These are phyloP conservation scores for Melieria omissa DNA, from an alignment of 2,888 invertebrate species.

Conservation along the genomic window DNA sequence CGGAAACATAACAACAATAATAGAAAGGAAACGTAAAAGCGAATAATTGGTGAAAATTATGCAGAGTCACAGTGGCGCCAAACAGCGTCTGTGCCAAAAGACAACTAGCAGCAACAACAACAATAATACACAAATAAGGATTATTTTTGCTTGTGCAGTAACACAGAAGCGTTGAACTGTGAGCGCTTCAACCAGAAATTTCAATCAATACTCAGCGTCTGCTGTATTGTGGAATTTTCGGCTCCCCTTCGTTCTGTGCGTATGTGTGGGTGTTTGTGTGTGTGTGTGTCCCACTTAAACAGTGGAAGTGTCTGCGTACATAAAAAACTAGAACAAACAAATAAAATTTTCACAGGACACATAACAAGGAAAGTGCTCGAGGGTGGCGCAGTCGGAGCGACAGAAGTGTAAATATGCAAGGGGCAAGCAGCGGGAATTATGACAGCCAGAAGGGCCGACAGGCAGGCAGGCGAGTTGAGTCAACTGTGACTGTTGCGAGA, in stretches of 20 bases:
- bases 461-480: background rate
- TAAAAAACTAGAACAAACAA: constrained; percentile 19
- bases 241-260: no score
- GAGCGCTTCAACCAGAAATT: no score
- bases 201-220: no score
- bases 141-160: no score
- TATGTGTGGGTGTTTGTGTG: background rate
- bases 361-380: constrained; percentile 14
- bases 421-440: background rate
- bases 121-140: no score
- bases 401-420: background rate
- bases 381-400: background rate
- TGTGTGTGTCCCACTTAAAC: background rate
- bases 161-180: no score
- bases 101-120: no score
- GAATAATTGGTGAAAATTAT: constrained; percentile 28
- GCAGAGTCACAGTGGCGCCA: constrained; percentile 45
- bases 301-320: no score
- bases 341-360: constrained; percentile 21
- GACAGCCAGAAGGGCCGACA: background rate
- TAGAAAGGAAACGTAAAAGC: no score
- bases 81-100: constrained; percentile 11
- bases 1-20: no score
- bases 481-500: constrained; percentile 18
- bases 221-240: no score